Base-by-base conservation (phyloP, 2,113 vertebrate genomes). In the Ancistrus triradiatus region DNA sequence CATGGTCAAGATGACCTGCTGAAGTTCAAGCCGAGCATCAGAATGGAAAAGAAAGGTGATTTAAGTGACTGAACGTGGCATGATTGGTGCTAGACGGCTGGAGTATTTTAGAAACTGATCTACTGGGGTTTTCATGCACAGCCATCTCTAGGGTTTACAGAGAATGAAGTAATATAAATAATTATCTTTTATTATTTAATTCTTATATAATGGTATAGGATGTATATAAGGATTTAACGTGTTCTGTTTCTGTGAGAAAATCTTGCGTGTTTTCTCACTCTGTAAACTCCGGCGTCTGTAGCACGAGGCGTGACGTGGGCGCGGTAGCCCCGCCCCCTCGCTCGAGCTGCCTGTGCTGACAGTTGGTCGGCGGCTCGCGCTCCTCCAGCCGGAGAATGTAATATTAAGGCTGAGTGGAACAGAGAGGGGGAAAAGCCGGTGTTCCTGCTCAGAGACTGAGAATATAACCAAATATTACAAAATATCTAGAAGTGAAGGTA, bases 401-500 rank as follows among this genome's bases (percentile, higher is more conserved):
- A 74, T 63, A 75, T 72, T 66, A 64, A 68, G 53, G 17, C 52
- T 28, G 47, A 63, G 13, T 47, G 58, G 14, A 14, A 37, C 10
- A 2, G 51, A 25, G 57, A 59, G 31, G 56, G 14, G 7, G 37
- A 17, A 42, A 42, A 35, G 11, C 38, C 18, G 22, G n/a, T 4
- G 2, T 1, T 14, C 24, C 7, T n/a, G 22, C 3, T 19, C 7
- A n/a, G 15, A 22, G 7, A 25, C n/a, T n/a, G n/a, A 56, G 18
- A 5, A 5, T 5, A 14, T 8, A 17, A 17, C n/a, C 10, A 7
- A 44, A 25, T 63, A 77, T 59, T 42, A 1, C 4, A 14, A 5
- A 42, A n/a, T 5, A 5, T 15, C 38, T n/a, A 55, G 51, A 67
- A 72, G 75, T 73, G 72, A 74, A 89, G 86, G 87, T 89, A 82